Evolutionary conservation across 2,113 vertebrate genomes (phyloP), one percentile per base, ranked within the genome.

Genomic region (Glaucidium brasilianum): DNA sequence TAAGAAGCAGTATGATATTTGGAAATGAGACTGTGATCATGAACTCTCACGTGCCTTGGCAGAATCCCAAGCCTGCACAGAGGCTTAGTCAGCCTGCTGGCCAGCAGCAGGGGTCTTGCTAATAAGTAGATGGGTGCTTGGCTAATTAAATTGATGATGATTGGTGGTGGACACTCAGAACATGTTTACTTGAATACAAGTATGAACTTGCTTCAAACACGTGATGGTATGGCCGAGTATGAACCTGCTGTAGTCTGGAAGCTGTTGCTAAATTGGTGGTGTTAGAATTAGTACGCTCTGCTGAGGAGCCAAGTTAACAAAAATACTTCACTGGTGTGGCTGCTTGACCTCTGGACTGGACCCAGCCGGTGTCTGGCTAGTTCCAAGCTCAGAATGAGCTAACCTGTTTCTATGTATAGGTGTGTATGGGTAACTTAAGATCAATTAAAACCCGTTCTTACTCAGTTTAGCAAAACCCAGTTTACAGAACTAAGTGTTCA

Each of bases 71-170:
- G 56, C 30, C 41, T 69, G 49, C 39, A 18, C 25, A 56, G 60
- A 87, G 64, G 50, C 45, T 95, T 87, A 49, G 66, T 91, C 77
- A 92, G 60, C 21, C 25, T 34, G 80, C 82, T 93, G 78, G 50
- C 37, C 78, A 35, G 62, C 72, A 72, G 60, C 60, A 30, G 13
- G 14, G 32, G 9, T 30, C 62, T 71, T 58, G 47, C 23, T 66
- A 78, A 72, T 71, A 35, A 56, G 17, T 73, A 52, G 34, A 35
- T 64, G 76, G 30, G 4, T 80, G 35, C 35, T 52, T 50, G 63
- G 63, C 73, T 95, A 41, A 81, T 94, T 84, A 89, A 81, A 45
- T 72, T 1, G 0, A 16, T 94, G 78, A 23, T 63, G 41, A 25
- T 32, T 78, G 35, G 14, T 49, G 87, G 66, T 82, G 86, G 77